A percentile compares a stretch with the other conserved stretches of the same genome.
phyloP scores from a whole-genome alignment of 1,140 invertebrate species.

The Drosophila orosa region DNA sequence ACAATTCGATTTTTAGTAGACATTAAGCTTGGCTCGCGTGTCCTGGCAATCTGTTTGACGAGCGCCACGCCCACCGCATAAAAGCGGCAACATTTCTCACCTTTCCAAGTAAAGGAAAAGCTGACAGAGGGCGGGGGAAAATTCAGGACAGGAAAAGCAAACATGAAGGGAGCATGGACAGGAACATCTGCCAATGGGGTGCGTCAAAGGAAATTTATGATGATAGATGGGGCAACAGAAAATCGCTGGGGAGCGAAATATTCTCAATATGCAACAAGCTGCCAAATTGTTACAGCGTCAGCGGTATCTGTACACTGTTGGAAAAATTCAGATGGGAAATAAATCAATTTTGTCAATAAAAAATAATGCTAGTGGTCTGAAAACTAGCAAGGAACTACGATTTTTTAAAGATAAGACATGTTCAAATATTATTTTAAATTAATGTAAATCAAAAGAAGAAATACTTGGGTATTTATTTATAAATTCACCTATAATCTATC shows the following conservation, averaged over 20 bases:
- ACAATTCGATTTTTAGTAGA: conserved; percentile 82
- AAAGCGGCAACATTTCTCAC: conserved; percentile 35
- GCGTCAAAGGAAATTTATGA: conserved; percentile 51
- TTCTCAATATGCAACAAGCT: conserved; percentile 70
- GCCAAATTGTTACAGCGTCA: conserved; percentile 42
- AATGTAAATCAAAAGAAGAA: too few species aligned
- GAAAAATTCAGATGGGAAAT: neutral
- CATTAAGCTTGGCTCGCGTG: conserved; percentile 73
- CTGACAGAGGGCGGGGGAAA: neutral
- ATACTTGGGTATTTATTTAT: too few species aligned
- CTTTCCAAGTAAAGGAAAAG: conserved; percentile 7
- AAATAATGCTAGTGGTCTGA: too few species aligned
- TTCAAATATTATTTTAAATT: too few species aligned
- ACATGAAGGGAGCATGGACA: conserved; percentile 47
- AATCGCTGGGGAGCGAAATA: neutral
- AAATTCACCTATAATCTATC: too few species aligned
- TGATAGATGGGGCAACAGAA: conserved; percentile 35
- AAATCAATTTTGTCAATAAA: too few species aligned
- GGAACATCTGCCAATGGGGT: conserved; percentile 45
- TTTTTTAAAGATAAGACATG: too few species aligned
- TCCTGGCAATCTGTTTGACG: conserved; percentile 65
- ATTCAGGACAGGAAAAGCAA: conserved; percentile 24
- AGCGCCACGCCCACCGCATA: conserved; percentile 37
- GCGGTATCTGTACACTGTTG: neutral
- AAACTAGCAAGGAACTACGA: too few species aligned